Evolutionary conservation across 2,113 vertebrate genomes (phyloP).

Genomic region (Cheirogaleus medius): DNA sequence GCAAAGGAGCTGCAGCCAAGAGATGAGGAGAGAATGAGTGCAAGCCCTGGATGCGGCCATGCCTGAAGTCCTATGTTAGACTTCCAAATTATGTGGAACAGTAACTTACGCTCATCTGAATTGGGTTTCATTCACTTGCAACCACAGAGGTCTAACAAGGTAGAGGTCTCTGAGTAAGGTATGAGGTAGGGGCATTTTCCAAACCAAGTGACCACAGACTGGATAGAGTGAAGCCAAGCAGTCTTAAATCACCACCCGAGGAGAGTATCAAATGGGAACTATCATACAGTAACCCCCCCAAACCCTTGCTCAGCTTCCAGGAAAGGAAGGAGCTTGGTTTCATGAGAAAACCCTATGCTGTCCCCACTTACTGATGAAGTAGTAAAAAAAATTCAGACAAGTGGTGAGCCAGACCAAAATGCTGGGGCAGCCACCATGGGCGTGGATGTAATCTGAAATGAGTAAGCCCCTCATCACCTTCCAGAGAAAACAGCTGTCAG

Average conservation of each 20-base stretch:
- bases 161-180: not conserved
- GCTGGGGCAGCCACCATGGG: not conserved
- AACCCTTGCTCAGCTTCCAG: not conserved
- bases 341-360: not conserved
- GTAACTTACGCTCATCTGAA: not conserved
- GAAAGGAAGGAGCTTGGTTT: not conserved
- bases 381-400: not conserved
- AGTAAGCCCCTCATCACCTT: not conserved
- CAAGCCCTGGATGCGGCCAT: not conserved
- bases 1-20: not conserved
- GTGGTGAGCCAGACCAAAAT: not conserved
- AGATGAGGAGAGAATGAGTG: not conserved
- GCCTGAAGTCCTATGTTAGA: not conserved
- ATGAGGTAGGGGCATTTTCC: not conserved
- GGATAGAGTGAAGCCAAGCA: not conserved
- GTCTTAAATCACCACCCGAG: not conserved
- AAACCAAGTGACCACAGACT: not conserved
- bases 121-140: not conserved
- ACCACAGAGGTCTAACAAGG: not conserved
- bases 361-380: not conserved
- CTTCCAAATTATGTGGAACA: not conserved
- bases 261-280: not conserved
- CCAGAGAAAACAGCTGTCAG: not conserved
- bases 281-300: not conserved
- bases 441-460: not conserved